Conservation (phyloP, 2,888 invertebrate species). For the Halocaridina rubra region DNA sequence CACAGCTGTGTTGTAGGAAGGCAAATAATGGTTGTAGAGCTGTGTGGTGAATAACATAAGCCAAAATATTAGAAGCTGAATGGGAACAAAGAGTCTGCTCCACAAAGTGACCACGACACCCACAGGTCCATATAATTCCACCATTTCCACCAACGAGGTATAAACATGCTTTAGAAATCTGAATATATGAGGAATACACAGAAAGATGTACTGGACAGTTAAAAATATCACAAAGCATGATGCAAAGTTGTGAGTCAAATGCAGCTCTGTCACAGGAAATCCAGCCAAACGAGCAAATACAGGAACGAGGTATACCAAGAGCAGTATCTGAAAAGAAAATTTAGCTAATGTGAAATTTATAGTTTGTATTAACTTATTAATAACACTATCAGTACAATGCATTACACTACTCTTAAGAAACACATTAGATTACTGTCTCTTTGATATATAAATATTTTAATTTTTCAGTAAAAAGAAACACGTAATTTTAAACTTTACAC, state of each 20-base stretch:
- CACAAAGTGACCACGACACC: slow-evolving; percentile 68
- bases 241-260: slow-evolving; percentile 70
- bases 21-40: slow-evolving; percentile 66
- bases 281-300: slow-evolving; percentile 70
- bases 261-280: slow-evolving; percentile 68
- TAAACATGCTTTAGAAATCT: slow-evolving; percentile 58
- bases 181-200: slow-evolving; percentile 63
- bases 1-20: slow-evolving; percentile 37
- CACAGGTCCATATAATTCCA: slow-evolving; percentile 55
- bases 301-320: slow-evolving; percentile 71
- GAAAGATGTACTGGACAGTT: slow-evolving; percentile 62
- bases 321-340: slow-evolving; percentile 63
- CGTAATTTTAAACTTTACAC: too few relatives aligned
- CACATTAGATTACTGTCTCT: too few relatives aligned
- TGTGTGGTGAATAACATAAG: slow-evolving; percentile 69
- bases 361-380: too few relatives aligned
- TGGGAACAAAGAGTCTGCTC: slow-evolving; percentile 70
- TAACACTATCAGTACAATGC: too few relatives aligned
- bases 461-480: too few relatives aligned
- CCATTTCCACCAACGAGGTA: slow-evolving; percentile 31
- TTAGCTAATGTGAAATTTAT: too few relatives aligned
- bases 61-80: slow-evolving; percentile 72
- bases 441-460: too few relatives aligned
- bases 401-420: too few relatives aligned
- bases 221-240: slow-evolving; percentile 68